Evolutionary conservation across 2,797 vertebrate genomes (phyloP), one percentile per base, ranked within the genome.

Genomic region (Argyrosomus regius): DNA sequence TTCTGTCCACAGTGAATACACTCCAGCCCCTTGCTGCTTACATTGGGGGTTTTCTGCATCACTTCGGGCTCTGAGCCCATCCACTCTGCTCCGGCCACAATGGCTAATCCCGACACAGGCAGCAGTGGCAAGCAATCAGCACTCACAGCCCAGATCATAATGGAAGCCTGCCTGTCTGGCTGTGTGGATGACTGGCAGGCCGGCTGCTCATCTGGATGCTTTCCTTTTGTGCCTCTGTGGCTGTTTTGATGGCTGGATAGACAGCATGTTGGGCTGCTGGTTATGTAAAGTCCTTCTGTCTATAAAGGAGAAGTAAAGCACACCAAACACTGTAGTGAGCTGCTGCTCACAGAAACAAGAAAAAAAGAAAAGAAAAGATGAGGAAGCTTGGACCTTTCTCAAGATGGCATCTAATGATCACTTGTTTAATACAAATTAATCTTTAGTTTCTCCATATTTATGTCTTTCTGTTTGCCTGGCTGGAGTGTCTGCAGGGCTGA

Each of bases 51-150:
- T 90, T 89, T 88, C 79, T 72, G 84, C 80, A 77, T 79, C 86
- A 70, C 76, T 82, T 78, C 58, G 22, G 90, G 84, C 88, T 85
- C 78, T 18, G 66, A 87, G 86, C 78, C 87, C 61, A 81, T 79
- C 87, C 84, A 71, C 89, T 89, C 83, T 78, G 67, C 82, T 85
- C 59, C 31, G 48, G 72, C 80, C 89, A 89, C 88, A 90, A 88
- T 78, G 83, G 78, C 82, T 91, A 91, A 91, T 91, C 88, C 87
- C 78, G 82, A 89, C 86, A 86, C 56, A 85, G 77, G 83, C 82
- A 76, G 79, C 86, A 62, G 78, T 20, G 35, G 83, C 66, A 67
- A 82, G 89, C 86, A 92, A 85, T 90, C 88, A 85, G 76, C 78
- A 72, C 60, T 86, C 70, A 35, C 82, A 84, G 84, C 70, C 86